phyloP scores from a whole-genome alignment of 1,140 invertebrate species.

The Temnothorax curvispinosus region DNA sequence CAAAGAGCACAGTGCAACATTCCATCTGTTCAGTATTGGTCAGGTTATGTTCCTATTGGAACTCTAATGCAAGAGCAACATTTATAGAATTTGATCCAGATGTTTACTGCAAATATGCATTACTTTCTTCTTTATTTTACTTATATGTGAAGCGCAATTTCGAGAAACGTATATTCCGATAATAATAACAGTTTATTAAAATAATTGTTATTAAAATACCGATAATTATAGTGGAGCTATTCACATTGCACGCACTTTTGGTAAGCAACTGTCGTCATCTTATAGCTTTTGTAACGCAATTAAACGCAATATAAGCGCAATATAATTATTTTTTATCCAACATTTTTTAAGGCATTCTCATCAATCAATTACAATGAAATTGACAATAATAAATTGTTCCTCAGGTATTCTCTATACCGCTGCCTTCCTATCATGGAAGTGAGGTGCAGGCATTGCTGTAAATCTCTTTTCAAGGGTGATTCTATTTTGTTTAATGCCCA shows the following conservation, averaged over 20 bases:
- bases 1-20: background rate
- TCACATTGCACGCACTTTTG: background rate
- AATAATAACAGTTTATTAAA: constrained; percentile 3
- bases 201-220: background rate
- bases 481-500: constrained; percentile 76
- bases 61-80: background rate
- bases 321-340: too few species aligned
- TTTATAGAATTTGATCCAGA: background rate
- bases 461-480: constrained; percentile 76
- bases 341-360: background rate
- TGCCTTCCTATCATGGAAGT: constrained; percentile 76
- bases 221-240: background rate
- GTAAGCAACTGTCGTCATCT: background rate
- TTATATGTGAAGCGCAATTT: background rate
- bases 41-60: constrained; percentile 9
- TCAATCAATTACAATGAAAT: background rate
- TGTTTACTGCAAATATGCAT: background rate
- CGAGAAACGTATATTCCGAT: background rate
- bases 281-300: background rate
- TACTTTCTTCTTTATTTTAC: background rate
- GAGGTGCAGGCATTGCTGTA: constrained; percentile 80
- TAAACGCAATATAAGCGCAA: too few species aligned
- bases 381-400: background rate
- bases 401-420: background rate
- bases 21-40: background rate